Conservation (phyloP, 2,113 vertebrate genomes). For the Xiphorhynchus elegans region DNA sequence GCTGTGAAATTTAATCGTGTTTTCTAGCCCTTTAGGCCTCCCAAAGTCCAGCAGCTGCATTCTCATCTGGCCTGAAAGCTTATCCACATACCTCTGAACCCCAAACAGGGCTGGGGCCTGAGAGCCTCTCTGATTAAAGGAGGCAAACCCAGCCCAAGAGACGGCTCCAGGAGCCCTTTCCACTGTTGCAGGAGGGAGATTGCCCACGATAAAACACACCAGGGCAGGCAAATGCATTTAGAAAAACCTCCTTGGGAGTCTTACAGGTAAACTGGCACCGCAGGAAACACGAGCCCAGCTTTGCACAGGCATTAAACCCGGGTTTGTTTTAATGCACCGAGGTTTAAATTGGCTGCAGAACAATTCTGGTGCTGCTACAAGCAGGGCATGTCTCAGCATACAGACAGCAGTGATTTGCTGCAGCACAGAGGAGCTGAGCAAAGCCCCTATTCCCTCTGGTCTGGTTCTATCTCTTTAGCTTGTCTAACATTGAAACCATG, state of each 20-base stretch:
- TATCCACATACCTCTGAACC: constrained; percentile 50
- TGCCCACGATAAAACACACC: neutral
- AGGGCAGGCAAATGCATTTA: neutral
- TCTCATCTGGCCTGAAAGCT: constrained; percentile 65
- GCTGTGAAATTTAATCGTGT: constrained; percentile 69
- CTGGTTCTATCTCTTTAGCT: constrained; percentile 36
- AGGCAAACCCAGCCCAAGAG: neutral
- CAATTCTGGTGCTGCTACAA: neutral
- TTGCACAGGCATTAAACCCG: neutral
- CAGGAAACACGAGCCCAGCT: neutral
- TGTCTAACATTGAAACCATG: constrained; percentile 19
- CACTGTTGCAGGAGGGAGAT: neutral
- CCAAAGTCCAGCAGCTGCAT: constrained; percentile 64
- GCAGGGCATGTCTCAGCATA: neutral
- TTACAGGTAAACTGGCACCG: neutral
- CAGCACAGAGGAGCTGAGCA: neutral
- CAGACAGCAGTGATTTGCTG: neutral
- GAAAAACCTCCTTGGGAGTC: neutral
- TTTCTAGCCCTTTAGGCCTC: constrained; percentile 53
- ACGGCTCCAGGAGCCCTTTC: neutral
- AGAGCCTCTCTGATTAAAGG: neutral
- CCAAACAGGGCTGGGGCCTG: neutral
- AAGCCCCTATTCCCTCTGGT: constrained; percentile 25
- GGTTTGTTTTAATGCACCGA: neutral
- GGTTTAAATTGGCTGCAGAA: neutral